Percentiles rank a stretch among this genome's conserved stretches.
phyloP scores from a whole-genome alignment of 2,888 invertebrate genomes.

The Diogma glabrata region DNA sequence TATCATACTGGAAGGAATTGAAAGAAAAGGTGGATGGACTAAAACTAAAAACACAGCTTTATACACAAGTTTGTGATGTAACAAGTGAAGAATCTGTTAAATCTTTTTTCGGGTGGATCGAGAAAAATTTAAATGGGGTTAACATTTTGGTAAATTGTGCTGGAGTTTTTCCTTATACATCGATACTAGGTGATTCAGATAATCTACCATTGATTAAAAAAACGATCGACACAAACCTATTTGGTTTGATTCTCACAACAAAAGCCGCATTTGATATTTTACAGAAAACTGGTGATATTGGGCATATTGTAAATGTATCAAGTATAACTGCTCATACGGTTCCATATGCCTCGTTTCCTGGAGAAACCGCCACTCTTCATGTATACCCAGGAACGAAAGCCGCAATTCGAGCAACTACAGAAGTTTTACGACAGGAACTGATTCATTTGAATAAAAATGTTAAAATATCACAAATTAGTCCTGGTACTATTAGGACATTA shows the following conservation, averaged over 20 bases:
- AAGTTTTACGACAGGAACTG: slow-evolving; percentile 27
- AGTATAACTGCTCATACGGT: slow-evolving; percentile 29
- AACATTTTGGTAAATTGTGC: slow-evolving; percentile 48
- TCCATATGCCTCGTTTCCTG: slow-evolving; percentile 12
- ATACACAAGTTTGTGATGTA: slow-evolving; percentile 39
- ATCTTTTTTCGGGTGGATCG: slow-evolving; percentile 41
- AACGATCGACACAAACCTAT: slow-evolving; percentile 37
- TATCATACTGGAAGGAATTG: no score
- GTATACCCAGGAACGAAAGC: slow-evolving; percentile 28
- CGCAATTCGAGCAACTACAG: slow-evolving; percentile 25
- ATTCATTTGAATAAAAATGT: background rate
- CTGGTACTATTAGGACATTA: background rate
- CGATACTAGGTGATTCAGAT: slow-evolving; percentile 20
- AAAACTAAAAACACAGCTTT: slow-evolving; percentile 21
- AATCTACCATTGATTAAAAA: slow-evolving; percentile 25
- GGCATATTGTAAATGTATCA: slow-evolving; percentile 38
- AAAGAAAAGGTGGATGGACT: no score
- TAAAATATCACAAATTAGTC: background rate
- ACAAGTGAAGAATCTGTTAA: slow-evolving; percentile 41
- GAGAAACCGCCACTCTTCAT: slow-evolving; percentile 17
- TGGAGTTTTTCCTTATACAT: slow-evolving; percentile 24
- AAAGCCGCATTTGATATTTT: slow-evolving; percentile 39
- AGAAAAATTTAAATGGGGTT: slow-evolving; percentile 38
- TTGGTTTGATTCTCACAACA: slow-evolving; percentile 35
- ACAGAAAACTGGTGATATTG: slow-evolving; percentile 32